phyloP scores from a whole-genome alignment of 1,140 invertebrate species.

The Copidosoma floridanum region DNA sequence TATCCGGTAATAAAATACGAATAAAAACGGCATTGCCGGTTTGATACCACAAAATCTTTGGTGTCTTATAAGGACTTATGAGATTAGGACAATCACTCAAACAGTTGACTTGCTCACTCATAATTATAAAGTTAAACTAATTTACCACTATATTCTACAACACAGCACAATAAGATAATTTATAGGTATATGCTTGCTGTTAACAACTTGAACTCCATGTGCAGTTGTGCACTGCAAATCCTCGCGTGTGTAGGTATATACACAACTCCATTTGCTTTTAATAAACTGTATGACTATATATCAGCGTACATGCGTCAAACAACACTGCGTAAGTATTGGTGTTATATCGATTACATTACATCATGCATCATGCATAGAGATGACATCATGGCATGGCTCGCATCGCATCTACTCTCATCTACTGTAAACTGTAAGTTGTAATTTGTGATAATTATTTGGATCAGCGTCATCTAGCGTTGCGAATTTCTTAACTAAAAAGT shows the following conservation, averaged over 20 bases:
- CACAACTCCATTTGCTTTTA: not conserved
- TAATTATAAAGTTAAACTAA: not conserved
- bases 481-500: too few species aligned
- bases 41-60: conserved; percentile 48
- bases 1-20: conserved; percentile 43
- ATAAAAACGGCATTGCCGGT: conserved; percentile 40
- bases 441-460: too few species aligned
- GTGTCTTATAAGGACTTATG: conserved; percentile 27
- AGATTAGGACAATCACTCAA: conserved; percentile 30
- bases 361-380: too few species aligned
- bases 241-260: not conserved
- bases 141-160: not conserved
- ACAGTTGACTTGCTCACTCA: not conserved
- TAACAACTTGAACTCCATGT: not conserved
- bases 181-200: not conserved
- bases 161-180: not conserved
- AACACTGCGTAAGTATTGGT: not conserved
- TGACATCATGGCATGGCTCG: too few species aligned
- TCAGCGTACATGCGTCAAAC: not conserved
- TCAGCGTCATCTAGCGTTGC: too few species aligned
- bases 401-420: too few species aligned
- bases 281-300: not conserved
- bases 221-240: not conserved
- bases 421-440: too few species aligned
- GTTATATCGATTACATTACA: not conserved